phyloP scores from a whole-genome alignment of 2,797 vertebrate species.

The Pelodytes ibericus region DNA sequence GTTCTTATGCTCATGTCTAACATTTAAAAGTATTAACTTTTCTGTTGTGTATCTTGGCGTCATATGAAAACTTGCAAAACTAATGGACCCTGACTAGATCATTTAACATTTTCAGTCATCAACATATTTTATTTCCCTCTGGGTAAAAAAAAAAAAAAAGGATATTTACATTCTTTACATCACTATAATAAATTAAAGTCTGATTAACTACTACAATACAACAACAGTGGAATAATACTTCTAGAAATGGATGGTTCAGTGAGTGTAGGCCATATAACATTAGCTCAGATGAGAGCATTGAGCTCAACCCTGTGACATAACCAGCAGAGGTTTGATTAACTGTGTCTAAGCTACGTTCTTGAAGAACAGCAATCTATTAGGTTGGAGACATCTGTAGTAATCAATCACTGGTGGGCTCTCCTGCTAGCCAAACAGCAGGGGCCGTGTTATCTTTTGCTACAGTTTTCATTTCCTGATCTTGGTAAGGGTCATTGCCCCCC shows the following conservation, averaged over 20 bases:
- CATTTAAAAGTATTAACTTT: not conserved
- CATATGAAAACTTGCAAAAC: not conserved
- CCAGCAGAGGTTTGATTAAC: slow-evolving; percentile 10
- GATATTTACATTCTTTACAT: not conserved
- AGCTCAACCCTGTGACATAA: not conserved
- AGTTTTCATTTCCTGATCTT: slow-evolving; percentile 33
- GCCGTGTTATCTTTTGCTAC: slow-evolving; percentile 18
- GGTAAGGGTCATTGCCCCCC: slow-evolving; percentile 21
- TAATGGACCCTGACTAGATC: not conserved
- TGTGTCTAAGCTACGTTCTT: slow-evolving; percentile 11
- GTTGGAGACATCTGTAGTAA: not conserved
- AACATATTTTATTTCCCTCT: not conserved
- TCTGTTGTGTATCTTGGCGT: not conserved
- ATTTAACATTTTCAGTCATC: not conserved
- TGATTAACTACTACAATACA: not conserved
- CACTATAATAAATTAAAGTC: not conserved
- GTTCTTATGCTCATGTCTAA: not conserved
- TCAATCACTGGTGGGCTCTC: slow-evolving; percentile 18
- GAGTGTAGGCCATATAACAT: not conserved
- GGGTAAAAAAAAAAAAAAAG: not conserved
- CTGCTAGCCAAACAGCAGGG: slow-evolving; percentile 20
- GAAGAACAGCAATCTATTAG: slow-evolving; percentile 5
- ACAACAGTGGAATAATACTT: slow-evolving; percentile 16
- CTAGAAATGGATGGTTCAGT: not conserved
- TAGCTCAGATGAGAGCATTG: not conserved